Evolutionary conservation across 2,888 invertebrate genomes (phyloP), one percentile per base, ranked within the genome.

Genomic region (Phymatocera aterrima): DNA sequence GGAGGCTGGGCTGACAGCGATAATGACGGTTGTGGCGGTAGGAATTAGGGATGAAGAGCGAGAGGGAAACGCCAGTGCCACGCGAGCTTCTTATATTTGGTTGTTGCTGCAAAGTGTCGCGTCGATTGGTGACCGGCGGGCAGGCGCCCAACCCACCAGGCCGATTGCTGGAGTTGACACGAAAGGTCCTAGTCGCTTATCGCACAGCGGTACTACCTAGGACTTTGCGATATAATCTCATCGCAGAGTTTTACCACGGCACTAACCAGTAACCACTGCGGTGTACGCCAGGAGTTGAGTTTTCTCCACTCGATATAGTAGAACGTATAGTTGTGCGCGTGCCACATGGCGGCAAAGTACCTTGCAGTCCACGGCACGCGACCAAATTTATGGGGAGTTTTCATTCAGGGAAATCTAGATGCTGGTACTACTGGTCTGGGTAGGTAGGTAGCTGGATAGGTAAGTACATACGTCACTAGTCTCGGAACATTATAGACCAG

Each of bases 301-400:
- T 68, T 68, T 43, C 40, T 43, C 40, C 46, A 68, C 68, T 68
- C 68, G 68, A 68, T 72, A 72, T n/a, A 51, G 18, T 12, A n/a
- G n/a, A n/a, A n/a, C 6, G 5, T n/a, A 12, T 1, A 5, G 15
- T 51, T 10, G 18, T 31, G 48, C 72, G 72, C 72, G 72, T 72
- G 72, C 72, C 72, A 72, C 72, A 72, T 51, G 31, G 72, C 72
- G 48, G 72, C 72, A 72, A 72, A 51, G 72, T 72, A 72, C 48
- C 72, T n/a, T n/a, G n/a, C 51, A 72, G 51, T 51, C 51, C 72
- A 34, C n/a, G 48, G 51, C 72, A 72, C 51, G 72, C 72, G 72
- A 72, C 10, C 51, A 18, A 72, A 72, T 72, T 72, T 72, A 72
- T 72, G 24, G 72, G 28, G 8, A 51, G 72, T 72, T 72, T 51